phyloP scores from a whole-genome alignment of 2,113 vertebrate species.

The Podarcis raffonei region DNA sequence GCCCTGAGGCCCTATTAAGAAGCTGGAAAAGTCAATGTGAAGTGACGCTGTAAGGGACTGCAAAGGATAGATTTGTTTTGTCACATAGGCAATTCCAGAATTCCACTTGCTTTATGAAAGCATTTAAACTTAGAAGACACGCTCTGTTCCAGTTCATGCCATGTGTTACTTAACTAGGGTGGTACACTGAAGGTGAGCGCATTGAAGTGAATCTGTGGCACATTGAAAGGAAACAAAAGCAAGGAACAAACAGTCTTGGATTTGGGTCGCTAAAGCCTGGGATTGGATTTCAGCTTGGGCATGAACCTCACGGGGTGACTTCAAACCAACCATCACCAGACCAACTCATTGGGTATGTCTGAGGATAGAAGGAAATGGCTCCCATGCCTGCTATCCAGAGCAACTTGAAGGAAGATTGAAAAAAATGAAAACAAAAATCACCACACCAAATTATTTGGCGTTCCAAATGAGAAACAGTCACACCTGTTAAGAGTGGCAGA shows the following conservation, averaged over 20 bases:
- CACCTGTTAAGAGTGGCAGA: too few relatives aligned
- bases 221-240: not conserved
- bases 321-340: not conserved
- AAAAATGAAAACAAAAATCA: not conserved
- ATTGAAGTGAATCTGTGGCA: not conserved
- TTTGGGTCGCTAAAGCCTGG: not conserved
- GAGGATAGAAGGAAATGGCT: not conserved
- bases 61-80: slow-evolving; percentile 29
- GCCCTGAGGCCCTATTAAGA: slow-evolving; percentile 44
- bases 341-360: not conserved
- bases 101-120: slow-evolving; percentile 46
- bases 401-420: too few relatives aligned
- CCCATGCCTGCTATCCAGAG: not conserved
- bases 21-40: slow-evolving; percentile 42
- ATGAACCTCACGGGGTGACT: not conserved
- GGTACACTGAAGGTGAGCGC: not conserved
- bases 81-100: slow-evolving; percentile 42
- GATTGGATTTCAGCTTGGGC: not conserved
- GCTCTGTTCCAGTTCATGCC: not conserved
- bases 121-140: slow-evolving; percentile 43
- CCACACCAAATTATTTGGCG: too few relatives aligned
- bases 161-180: not conserved
- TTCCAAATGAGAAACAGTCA: not conserved
- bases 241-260: not conserved
- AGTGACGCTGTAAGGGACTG: not conserved